These are phyloP conservation scores for Teleogryllus occipitalis DNA, from an alignment of 1,140 invertebrate genomes.

Conservation along the genomic window DNA sequence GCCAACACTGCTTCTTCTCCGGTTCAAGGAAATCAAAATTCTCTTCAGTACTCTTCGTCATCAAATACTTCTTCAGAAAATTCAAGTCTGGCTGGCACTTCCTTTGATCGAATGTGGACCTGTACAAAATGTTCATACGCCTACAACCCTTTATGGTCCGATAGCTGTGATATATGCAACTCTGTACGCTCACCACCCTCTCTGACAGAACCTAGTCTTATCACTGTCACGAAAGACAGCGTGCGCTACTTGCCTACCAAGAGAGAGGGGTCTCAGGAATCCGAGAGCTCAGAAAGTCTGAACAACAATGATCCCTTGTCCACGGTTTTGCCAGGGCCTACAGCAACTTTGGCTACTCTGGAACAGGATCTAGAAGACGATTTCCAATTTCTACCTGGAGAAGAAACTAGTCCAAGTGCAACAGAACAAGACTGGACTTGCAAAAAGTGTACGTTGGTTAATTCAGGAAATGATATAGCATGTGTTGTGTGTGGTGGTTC, in stretches of 20 bases:
- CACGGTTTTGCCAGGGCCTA: conserved; percentile 9
- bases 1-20: conserved; percentile 10
- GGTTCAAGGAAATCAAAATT: conserved; percentile 14
- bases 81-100: conserved; percentile 17
- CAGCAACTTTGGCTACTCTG: conserved; percentile 36
- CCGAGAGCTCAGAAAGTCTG: background rate
- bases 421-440: conserved; percentile 64
- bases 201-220: conserved; percentile 55
- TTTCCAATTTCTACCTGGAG: conserved; percentile 40
- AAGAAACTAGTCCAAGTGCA: conserved; percentile 22
- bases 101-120: conserved; percentile 66
- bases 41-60: conserved; percentile 16
- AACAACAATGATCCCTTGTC: conserved; percentile 20
- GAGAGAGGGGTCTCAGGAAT: conserved; percentile 22
- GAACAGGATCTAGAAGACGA: conserved; percentile 43
- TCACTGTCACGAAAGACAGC: conserved; percentile 56
- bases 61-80: conserved; percentile 18
- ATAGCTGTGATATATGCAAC: conserved; percentile 71
- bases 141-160: conserved; percentile 71
- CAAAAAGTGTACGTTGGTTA: conserved; percentile 77
- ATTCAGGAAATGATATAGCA: conserved; percentile 53
- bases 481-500: conserved; percentile 80
- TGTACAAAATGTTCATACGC: conserved; percentile 80
- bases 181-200: conserved; percentile 52
- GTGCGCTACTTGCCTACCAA: conserved; percentile 42